phyloP scores from a whole-genome alignment of 2,888 invertebrate genomes.

The Idaea dimidiata region DNA sequence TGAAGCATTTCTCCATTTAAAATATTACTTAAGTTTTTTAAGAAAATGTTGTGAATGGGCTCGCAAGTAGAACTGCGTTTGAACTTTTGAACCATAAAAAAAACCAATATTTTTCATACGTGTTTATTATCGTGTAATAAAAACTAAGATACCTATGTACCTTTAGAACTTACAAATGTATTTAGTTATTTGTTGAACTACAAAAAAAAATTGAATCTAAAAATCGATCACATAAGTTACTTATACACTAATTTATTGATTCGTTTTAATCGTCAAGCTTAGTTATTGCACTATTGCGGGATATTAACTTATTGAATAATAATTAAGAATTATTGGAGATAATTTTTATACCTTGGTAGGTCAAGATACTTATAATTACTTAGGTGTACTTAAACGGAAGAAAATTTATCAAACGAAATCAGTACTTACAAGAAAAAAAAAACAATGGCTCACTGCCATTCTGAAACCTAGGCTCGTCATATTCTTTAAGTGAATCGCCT shows the following conservation, averaged over 20 bases:
- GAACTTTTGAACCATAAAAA: neutral
- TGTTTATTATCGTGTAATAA: neutral
- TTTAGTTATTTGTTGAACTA: slow-evolving; percentile 40
- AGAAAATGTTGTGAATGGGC: too few species aligned
- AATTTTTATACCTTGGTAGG: neutral
- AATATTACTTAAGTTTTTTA: too few species aligned
- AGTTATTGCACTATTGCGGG: slow-evolving; percentile 11
- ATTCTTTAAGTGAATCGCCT: too few species aligned
- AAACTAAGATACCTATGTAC: neutral
- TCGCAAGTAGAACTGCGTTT: too few species aligned
- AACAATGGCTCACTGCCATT: too few species aligned
- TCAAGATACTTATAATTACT: too few species aligned
- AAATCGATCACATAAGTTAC: slow-evolving; percentile 55
- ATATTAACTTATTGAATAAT: neutral
- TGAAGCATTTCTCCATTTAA: too few species aligned
- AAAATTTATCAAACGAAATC: too few species aligned
- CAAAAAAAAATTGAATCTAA: slow-evolving; percentile 51
- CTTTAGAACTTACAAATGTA: slow-evolving; percentile 21
- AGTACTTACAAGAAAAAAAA: too few species aligned
- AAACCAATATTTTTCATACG: neutral
- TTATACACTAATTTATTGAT: slow-evolving; percentile 36
- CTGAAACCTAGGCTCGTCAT: too few species aligned
- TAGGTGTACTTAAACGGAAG: too few species aligned
- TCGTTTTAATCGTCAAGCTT: slow-evolving; percentile 25
- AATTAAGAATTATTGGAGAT: neutral